Evolutionary conservation across 37 sponge, comb jelly and placozoan species (phyloP).

Genomic region (Eunapius fragilis): DNA sequence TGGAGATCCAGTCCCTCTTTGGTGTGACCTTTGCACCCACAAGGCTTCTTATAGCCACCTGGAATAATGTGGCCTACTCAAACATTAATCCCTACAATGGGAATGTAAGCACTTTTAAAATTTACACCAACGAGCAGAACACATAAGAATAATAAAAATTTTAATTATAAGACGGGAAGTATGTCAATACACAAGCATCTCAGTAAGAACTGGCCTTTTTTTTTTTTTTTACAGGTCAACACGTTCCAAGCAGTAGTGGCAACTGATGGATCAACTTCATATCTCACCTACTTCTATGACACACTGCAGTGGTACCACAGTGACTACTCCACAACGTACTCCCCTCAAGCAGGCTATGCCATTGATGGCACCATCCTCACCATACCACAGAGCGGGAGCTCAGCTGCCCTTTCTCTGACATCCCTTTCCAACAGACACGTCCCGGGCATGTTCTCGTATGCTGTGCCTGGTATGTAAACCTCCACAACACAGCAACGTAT

Average conservation of each 20-base stretch:
- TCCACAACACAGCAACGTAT: too few species aligned
- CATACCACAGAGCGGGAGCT: background rate
- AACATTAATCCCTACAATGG: background rate
- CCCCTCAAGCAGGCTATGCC: background rate
- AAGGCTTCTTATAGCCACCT: constrained; percentile 4
- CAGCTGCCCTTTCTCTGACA: background rate
- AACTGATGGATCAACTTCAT: background rate
- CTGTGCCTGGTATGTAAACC: background rate
- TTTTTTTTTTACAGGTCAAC: background rate
- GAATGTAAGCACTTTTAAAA: background rate
- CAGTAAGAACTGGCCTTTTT: too few species aligned
- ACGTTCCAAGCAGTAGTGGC: constrained; percentile 30
- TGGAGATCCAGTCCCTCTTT: background rate
- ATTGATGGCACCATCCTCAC: background rate
- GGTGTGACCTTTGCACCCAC: background rate
- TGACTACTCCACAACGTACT: background rate
- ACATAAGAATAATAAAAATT: too few species aligned
- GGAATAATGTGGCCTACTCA: background rate
- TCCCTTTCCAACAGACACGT: background rate
- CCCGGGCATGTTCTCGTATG: background rate
- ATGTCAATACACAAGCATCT: too few species aligned
- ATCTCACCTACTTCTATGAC: constrained; percentile 12
- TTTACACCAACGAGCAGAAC: background rate
- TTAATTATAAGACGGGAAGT: too few species aligned
- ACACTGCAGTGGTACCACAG: background rate